Evolutionary conservation across 2,888 invertebrate genomes (phyloP).

Genomic region (Endomychus coccineus): DNA sequence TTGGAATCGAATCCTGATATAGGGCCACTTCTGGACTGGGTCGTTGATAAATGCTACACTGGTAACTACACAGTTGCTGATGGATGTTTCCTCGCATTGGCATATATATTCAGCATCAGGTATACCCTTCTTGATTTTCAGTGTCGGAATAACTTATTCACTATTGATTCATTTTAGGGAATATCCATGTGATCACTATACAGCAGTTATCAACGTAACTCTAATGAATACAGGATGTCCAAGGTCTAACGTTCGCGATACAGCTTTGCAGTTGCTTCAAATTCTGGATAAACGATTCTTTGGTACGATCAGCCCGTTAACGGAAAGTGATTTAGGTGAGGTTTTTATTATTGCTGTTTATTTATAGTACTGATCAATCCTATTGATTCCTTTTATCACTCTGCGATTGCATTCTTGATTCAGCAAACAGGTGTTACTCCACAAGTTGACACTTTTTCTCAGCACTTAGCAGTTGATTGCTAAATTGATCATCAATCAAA

Average conservation of each 20-base stretch:
- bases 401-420: too few relatives aligned
- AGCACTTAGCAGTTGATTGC: too few relatives aligned
- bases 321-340: slow-evolving; percentile 67
- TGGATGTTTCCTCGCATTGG: slow-evolving; percentile 92
- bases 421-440: too few relatives aligned
- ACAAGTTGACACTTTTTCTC: too few relatives aligned
- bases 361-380: too few relatives aligned
- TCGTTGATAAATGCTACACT: slow-evolving; percentile 95
- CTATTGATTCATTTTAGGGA: slow-evolving; percentile 53
- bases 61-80: slow-evolving; percentile 86
- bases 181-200: slow-evolving; percentile 96
- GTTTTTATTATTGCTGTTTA: too few relatives aligned
- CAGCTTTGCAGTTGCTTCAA: slow-evolving; percentile 89
- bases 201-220: slow-evolving; percentile 95
- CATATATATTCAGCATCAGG: slow-evolving; percentile 94
- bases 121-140: slow-evolving; percentile 40
- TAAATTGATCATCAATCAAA: too few relatives aligned
- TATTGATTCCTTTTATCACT: too few relatives aligned
- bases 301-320: slow-evolving; percentile 66
- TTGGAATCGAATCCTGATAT: slow-evolving; percentile 93
- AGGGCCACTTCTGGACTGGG: slow-evolving; percentile 90
- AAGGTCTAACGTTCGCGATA: slow-evolving; percentile 83
- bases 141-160: background rate
- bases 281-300: slow-evolving; percentile 93
- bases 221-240: slow-evolving; percentile 95